Base-by-base conservation (phyloP, 2,888 invertebrate species). In the Pyrochroa serraticornis region DNA sequence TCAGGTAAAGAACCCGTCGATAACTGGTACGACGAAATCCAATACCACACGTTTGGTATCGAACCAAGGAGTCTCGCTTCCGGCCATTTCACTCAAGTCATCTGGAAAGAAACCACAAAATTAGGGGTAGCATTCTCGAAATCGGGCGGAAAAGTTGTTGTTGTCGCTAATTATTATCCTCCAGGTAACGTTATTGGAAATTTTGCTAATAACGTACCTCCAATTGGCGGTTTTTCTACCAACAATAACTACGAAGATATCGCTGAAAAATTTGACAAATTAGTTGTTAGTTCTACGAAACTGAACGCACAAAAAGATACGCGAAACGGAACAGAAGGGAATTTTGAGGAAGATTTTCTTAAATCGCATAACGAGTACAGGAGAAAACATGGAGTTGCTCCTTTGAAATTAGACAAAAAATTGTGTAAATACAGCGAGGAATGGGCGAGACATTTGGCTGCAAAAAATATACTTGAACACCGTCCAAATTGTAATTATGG, bases 91-190 rank as follows among this genome's bases (percentile, higher is more conserved):
- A 89, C 91, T 0, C 93, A 93, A 81, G 85, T 93, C 0, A 83
- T 93, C n/a, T 93, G 93, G 93, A 90, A 87, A 74, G 85, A 82
- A 32, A 88, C 88, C 2, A 85, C 80, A 65, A 88, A 91, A 71
- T 77, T 93, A 58, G 93, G 93, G 0, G 84, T 93, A 1, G 92
- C 89, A 0, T 86, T 85, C 71, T 90, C 91, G 3, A 87, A 82
- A 66, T 57, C 62, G 1, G 72, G 87, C 41, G 93, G 91, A 30
- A 89, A 86, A 77, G 82, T 88, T 59, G 90, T 89, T 71, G 93
- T 96, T 0, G 96, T 97, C 0, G 93, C 91, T 30, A 91, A 94
- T 77, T 97, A 97, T 75, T 85, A 85, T 73, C 96, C 97, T 0
- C 88, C 95, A 0, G 96, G 95, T 3, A 97, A 97, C 77, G 85